Percentiles rank a stretch among this genome's conserved stretches.
These are phyloP conservation scores for Choloepus hoffmanni DNA, from an alignment of 2,113 vertebrate genomes.

Conservation along the genomic window DNA sequence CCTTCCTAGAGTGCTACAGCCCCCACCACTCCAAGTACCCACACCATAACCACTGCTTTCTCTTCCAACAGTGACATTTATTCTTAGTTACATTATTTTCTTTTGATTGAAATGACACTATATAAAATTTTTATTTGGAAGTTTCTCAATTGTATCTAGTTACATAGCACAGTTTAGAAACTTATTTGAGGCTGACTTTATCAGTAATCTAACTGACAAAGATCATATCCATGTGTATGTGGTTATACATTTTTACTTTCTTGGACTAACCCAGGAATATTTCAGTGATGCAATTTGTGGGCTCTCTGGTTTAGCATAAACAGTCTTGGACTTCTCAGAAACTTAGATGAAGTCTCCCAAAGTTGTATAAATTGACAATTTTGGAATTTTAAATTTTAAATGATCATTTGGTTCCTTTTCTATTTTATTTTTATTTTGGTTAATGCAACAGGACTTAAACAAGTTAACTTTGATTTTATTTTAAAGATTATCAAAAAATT, in stretches of 20 bases:
- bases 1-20: conserved; percentile 86
- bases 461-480: conserved; percentile 82
- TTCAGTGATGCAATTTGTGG: conserved; percentile 82
- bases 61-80: too few relatives aligned
- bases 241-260: conserved; percentile 84
- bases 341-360: conserved; percentile 69
- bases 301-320: conserved; percentile 76
- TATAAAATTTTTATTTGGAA: too few relatives aligned
- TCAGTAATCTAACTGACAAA: conserved; percentile 86
- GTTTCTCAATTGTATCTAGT: too few relatives aligned
- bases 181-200: conserved; percentile 87
- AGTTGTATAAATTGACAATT: conserved; percentile 69
- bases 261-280: conserved; percentile 77
- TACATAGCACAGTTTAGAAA: conserved; percentile 90
- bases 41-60: too few relatives aligned
- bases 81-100: too few relatives aligned
- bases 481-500: conserved; percentile 83
- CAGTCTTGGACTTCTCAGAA: conserved; percentile 58
- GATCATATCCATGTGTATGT: conserved; percentile 90
- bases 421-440: too few relatives aligned
- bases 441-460: too few relatives aligned
- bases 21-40: conserved; percentile 75
- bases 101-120: too few relatives aligned
- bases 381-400: too few relatives aligned
- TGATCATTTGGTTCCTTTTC: too few relatives aligned